Percentiles rank a stretch among this genome's conserved stretches.
These are phyloP conservation scores for Erpetoichthys calabaricus DNA, from an alignment of 2,797 vertebrate genomes.

Conservation along the genomic window DNA sequence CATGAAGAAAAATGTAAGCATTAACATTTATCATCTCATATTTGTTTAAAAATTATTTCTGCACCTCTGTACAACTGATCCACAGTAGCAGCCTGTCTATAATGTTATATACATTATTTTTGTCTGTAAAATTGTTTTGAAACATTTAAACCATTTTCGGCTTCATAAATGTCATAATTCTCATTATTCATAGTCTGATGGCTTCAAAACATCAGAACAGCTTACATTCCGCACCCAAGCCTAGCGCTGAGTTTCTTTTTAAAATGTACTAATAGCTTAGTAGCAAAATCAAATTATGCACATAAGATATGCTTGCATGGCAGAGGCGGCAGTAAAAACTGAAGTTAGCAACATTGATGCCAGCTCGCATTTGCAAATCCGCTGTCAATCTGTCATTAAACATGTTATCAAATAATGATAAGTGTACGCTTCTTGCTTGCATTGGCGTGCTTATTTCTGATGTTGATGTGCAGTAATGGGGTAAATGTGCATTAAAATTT, in stretches of 20 bases:
- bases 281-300: slow-evolving; percentile 83
- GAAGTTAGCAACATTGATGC: slow-evolving; percentile 75
- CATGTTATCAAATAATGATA: slow-evolving; percentile 97
- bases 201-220: slow-evolving; percentile 65
- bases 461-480: slow-evolving; percentile 89
- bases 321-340: slow-evolving; percentile 67
- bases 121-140: slow-evolving; percentile 23
- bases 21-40: slow-evolving; percentile 8
- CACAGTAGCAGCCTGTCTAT: slow-evolving; percentile 20
- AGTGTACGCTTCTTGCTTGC: slow-evolving; percentile 73
- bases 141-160: slow-evolving; percentile 25
- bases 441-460: slow-evolving; percentile 63
- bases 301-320: slow-evolving; percentile 76
- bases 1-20: too few relatives aligned
- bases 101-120: slow-evolving; percentile 19
- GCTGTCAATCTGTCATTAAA: slow-evolving; percentile 97
- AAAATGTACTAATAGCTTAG: slow-evolving; percentile 75
- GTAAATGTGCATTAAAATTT: slow-evolving; percentile 83
- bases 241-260: slow-evolving; percentile 65
- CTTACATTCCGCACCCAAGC: slow-evolving; percentile 64
- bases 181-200: slow-evolving; percentile 57
- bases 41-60: slow-evolving; percentile 20
- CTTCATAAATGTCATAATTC: slow-evolving; percentile 39
- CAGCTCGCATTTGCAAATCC: slow-evolving; percentile 84
- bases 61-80: slow-evolving; percentile 16